A percentile compares a stretch with the other conserved stretches of the same genome.
Evolutionary conservation across 2,113 vertebrate genomes (phyloP).

Genomic region (Nycticebus coucang): DNA sequence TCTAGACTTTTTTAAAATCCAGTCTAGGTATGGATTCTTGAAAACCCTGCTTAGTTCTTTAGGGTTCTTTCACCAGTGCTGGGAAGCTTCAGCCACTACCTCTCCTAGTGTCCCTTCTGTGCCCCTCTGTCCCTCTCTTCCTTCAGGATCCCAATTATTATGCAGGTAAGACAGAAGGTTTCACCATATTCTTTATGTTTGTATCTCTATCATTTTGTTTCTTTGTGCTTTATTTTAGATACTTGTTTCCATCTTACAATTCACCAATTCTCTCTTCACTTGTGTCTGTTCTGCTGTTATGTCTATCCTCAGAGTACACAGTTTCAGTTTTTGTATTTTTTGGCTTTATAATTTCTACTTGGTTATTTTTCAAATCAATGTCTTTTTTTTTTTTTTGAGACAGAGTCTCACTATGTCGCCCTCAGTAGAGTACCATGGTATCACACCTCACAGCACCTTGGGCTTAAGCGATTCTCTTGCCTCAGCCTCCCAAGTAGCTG

Average conservation of each 20-base stretch:
- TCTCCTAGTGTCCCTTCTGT: no score
- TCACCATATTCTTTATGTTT: rapidly evolving
- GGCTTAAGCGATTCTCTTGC: no score
- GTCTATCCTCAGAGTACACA: not conserved
- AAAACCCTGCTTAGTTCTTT: not conserved
- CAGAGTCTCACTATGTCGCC: no score
- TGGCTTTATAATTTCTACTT: not conserved
- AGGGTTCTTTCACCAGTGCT: not conserved
- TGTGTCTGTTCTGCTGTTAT: not conserved
- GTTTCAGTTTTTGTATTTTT: not conserved
- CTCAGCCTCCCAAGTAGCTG: no score
- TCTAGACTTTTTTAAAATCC: not conserved
- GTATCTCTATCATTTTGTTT: not conserved
- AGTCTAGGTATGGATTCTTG: not conserved
- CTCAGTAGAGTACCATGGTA: no score
- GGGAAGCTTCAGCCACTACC: not conserved
- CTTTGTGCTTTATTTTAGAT: not conserved
- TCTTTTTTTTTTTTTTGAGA: no score
- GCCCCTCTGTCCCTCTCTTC: not conserved
- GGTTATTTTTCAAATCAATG: not conserved
- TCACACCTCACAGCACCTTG: no score
- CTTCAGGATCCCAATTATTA: not conserved
- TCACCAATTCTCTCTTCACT: not conserved
- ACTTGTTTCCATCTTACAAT: not conserved
- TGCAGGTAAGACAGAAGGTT: rapidly evolving